Evolutionary conservation across 1,140 invertebrate genomes (phyloP).

Genomic region (Drosophila sulfurigaster): DNA sequence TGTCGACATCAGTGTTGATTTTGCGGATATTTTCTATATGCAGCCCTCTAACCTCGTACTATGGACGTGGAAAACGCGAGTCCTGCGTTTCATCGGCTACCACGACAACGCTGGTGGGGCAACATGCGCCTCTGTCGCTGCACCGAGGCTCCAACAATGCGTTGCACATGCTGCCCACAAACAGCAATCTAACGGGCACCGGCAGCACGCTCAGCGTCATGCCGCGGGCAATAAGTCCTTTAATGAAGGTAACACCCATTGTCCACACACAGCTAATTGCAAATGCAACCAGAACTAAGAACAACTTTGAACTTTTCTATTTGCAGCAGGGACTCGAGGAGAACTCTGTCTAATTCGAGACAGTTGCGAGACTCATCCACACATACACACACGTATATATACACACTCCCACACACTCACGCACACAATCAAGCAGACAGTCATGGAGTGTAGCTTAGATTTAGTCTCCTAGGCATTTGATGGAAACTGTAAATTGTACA

Average conservation of each 20-base stretch:
- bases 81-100: slow-evolving; percentile 83
- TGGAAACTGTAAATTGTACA: slow-evolving; percentile 36
- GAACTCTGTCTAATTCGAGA: slow-evolving; percentile 68
- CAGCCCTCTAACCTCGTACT: slow-evolving; percentile 82
- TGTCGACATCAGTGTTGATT: background rate
- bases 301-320: slow-evolving; percentile 1
- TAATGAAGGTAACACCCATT: slow-evolving; percentile 72
- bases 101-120: slow-evolving; percentile 81
- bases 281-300: background rate
- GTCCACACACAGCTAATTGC: background rate
- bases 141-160: slow-evolving; percentile 83
- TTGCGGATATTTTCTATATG: slow-evolving; percentile 33
- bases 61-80: slow-evolving; percentile 80
- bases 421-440: background rate
- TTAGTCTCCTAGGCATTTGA: slow-evolving; percentile 34
- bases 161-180: slow-evolving; percentile 73
- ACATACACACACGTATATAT: background rate
- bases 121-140: slow-evolving; percentile 61
- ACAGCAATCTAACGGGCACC: slow-evolving; percentile 42
- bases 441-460: slow-evolving; percentile 16
- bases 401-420: background rate
- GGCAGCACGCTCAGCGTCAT: slow-evolving; percentile 74
- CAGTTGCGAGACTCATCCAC: background rate
- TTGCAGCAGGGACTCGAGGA: slow-evolving; percentile 78
- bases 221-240: slow-evolving; percentile 80